Evolutionary conservation across 92 coral and sea anemone species (phyloP).

Genomic region (Micromussa lordhowensis): DNA sequence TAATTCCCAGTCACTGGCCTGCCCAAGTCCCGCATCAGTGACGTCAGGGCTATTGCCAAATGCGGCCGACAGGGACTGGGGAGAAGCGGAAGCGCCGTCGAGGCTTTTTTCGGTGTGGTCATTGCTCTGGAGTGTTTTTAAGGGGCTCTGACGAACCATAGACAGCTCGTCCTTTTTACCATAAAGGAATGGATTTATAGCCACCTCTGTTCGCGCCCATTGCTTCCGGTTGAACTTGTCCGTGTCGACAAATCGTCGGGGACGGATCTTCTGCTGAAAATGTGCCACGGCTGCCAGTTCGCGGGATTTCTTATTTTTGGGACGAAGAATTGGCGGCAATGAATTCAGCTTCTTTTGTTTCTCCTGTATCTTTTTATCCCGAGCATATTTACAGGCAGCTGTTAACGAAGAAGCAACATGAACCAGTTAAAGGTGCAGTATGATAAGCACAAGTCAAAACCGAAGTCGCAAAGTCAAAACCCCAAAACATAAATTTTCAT

Average conservation of each 20-base stretch:
- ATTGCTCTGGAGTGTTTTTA: not conserved
- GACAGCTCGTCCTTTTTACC: conserved; percentile 29
- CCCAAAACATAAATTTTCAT: too few species aligned
- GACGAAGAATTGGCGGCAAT: conserved; percentile 71
- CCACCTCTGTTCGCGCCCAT: conserved; percentile 74
- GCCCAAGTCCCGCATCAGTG: conserved; percentile 14
- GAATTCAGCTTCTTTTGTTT: conserved; percentile 16
- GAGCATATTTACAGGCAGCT: conserved; percentile 51
- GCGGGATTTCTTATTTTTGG: conserved; percentile 63
- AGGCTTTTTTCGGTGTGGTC: not conserved
- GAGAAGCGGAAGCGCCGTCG: conserved; percentile 7
- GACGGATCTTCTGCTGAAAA: conserved; percentile 64
- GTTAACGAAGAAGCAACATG: not conserved
- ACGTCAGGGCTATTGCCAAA: conserved; percentile 17
- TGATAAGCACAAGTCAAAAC: too few species aligned
- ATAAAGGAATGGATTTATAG: conserved; percentile 63
- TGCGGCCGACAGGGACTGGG: conserved; percentile 10
- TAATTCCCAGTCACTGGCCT: not conserved
- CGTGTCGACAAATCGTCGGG: conserved; percentile 62
- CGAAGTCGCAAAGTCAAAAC: too few species aligned
- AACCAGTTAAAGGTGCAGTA: not conserved
- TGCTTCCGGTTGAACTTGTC: conserved; percentile 53
- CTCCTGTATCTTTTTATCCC: conserved; percentile 29
- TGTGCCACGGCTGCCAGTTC: conserved; percentile 59
- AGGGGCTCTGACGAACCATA: conserved; percentile 2